Conservation (phyloP, 2,888 invertebrate genomes). For the Anagyrus pseudococci region DNA sequence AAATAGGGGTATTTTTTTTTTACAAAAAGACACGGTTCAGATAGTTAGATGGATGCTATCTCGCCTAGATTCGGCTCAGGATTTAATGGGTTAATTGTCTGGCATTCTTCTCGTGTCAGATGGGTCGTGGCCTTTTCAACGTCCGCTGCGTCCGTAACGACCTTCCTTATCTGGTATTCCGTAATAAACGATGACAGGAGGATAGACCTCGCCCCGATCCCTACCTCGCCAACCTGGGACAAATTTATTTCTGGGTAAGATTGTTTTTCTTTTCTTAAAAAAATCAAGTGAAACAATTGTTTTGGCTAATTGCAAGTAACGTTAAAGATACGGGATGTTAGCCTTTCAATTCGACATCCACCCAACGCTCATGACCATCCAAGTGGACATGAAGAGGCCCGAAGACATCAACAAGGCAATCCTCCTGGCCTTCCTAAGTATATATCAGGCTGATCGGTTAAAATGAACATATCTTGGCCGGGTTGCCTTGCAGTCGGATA, state of each 20-base stretch:
- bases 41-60: background rate
- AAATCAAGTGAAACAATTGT: background rate
- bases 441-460: too few relatives aligned
- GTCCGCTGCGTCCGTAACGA: slow-evolving; percentile 69
- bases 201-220: slow-evolving; percentile 56
- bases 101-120: slow-evolving; percentile 59
- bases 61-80: background rate
- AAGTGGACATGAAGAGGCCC: slow-evolving; percentile 88
- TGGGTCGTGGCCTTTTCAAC: slow-evolving; percentile 72
- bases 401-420: slow-evolving; percentile 76
- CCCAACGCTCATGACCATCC: slow-evolving; percentile 85
- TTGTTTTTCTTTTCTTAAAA: background rate
- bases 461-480: too few relatives aligned
- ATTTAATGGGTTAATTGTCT: background rate
- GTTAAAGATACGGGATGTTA: slow-evolving; percentile 59
- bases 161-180: slow-evolving; percentile 72
- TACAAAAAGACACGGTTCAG: too few relatives aligned
- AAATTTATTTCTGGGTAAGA: slow-evolving; percentile 57
- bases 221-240: slow-evolving; percentile 59
- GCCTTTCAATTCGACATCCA: slow-evolving; percentile 78
- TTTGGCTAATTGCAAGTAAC: background rate
- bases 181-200: slow-evolving; percentile 60
- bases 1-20: too few relatives aligned
- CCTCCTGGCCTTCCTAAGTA: slow-evolving; percentile 74
- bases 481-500: too few relatives aligned